Evolutionary conservation across 2,888 invertebrate species (phyloP), one percentile per base, ranked within the genome.

Genomic region (Euzophera pinguis): DNA sequence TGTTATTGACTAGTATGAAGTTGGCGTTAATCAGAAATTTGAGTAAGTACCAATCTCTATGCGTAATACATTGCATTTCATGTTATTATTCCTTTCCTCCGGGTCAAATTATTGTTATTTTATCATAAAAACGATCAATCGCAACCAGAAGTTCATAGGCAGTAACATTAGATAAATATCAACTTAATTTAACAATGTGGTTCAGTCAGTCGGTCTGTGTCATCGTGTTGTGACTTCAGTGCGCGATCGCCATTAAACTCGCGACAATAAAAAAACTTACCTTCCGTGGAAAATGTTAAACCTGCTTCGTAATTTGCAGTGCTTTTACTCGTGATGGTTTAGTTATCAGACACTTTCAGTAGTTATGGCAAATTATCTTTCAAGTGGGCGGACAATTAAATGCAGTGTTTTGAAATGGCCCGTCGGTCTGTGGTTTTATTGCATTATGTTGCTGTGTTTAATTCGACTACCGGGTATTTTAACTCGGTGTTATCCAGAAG

Each of bases 401-500:
- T 80, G 78, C 59, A 70, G 71, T 71, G 75, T 71, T 60, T 72
- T 71, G 57, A 71, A 73, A 64, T 79, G 78, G 58, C 75, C 74
- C 62, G 75, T 76, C 51, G 73, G 72, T 60, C 72, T 77, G 60
- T 82, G 84, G 84, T 74, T 83, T 66, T 84, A 81, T 84, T 84
- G 78, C 65, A 71, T 81, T 61, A 58, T 81, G 61, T 61, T 85
- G 53, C 73, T 79, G 72, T 80, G 75, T 67, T 73, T 84, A 45
- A 63, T 82, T 57, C 75, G 76, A 71, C 75, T 86, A 60, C 84
- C 84, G 52, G 80, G 80, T 59, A 76, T 81, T 66, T 75, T 76
- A 62, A 78, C 84, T 43, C 73, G 63, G 58, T 86, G 85, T 67
- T 75, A 84, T 53, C 94, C 94, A 13, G 76, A 74, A 53, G 92